These are phyloP conservation scores for Macquaria australasica DNA, from an alignment of 2,113 vertebrate species.

Conservation along the genomic window DNA sequence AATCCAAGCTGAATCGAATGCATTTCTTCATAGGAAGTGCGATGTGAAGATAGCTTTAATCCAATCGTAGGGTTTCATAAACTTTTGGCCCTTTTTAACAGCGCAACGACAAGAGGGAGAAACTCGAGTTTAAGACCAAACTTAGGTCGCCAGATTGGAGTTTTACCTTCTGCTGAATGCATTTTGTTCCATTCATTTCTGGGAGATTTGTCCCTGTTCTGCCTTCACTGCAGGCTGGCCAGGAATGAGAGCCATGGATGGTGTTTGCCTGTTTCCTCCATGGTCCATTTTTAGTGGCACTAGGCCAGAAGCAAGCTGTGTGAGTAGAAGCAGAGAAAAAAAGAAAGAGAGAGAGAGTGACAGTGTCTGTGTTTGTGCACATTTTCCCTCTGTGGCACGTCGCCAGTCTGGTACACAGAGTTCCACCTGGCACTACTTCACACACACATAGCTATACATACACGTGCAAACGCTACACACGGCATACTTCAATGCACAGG, in stretches of 20 bases:
- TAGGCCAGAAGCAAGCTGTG: constrained; percentile 49
- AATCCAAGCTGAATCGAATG: constrained; percentile 25
- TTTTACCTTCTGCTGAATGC: neutral
- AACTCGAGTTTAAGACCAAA: neutral
- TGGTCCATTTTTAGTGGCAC: constrained; percentile 57
- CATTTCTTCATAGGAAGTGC: constrained; percentile 26
- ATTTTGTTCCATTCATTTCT: constrained; percentile 36
- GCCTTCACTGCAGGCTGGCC: constrained; percentile 22
- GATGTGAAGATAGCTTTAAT: constrained; percentile 21
- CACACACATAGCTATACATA: constrained; percentile 14
- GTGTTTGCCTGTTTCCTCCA: constrained; percentile 51
- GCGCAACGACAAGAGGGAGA: neutral
- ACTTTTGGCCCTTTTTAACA: constrained; percentile 4
- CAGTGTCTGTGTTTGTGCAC: constrained; percentile 58
- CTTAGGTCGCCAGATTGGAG: neutral
- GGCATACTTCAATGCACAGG: constrained; percentile 49
- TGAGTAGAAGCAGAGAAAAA: constrained; percentile 37
- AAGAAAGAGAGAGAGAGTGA: constrained; percentile 31
- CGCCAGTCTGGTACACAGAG: constrained; percentile 56
- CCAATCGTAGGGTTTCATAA: neutral
- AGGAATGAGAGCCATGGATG: constrained; percentile 37
- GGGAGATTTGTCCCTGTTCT: constrained; percentile 11
- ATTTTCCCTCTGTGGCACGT: constrained; percentile 52
- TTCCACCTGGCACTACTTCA: constrained; percentile 66
- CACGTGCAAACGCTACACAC: constrained; percentile 25